These are phyloP conservation scores for Strigamia maritima DNA, from an alignment of 2,888 invertebrate genomes.

Conservation along the genomic window DNA sequence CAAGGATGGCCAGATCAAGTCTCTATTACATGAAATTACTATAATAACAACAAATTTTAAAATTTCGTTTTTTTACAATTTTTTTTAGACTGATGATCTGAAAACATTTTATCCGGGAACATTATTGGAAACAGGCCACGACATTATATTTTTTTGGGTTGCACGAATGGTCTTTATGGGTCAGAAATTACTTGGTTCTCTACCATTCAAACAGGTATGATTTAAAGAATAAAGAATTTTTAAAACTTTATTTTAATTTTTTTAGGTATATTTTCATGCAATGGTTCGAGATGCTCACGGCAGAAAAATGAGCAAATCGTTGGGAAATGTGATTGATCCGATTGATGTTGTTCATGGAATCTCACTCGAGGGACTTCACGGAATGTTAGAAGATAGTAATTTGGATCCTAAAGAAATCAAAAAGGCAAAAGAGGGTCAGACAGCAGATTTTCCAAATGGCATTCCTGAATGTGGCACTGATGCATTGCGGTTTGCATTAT, in stretches of 20 bases:
- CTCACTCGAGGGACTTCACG: conserved; percentile 69
- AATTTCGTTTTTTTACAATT: conserved; percentile 44
- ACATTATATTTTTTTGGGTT: conserved; percentile 98
- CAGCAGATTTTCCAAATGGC: conserved; percentile 69
- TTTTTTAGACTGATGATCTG: conserved; percentile 62
- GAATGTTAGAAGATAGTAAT: conserved; percentile 71
- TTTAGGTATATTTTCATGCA: conserved; percentile 85
- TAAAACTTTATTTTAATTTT: conserved; percentile 34
- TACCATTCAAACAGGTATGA: conserved; percentile 74
- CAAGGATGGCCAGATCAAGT: conserved; percentile 90
- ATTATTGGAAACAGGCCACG: conserved; percentile 93
- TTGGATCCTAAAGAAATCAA: conserved; percentile 79
- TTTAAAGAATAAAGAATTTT: not conserved
- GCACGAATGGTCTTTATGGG: conserved; percentile 99
- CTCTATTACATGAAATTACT: not conserved
- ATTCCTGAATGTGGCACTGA: conserved; percentile 97
- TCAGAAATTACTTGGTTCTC: conserved; percentile 76
- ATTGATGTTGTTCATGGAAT: conserved; percentile 84
- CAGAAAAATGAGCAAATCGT: conserved; percentile 97
- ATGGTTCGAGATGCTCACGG: conserved; percentile 98
- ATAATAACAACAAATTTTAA: not conserved
- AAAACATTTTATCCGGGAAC: conserved; percentile 86
- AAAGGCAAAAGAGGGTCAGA: conserved; percentile 65
- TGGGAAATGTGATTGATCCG: conserved; percentile 97
- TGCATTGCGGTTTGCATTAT: conserved; percentile 85